phyloP scores from a whole-genome alignment of 2,888 invertebrate genomes.

The Psylliodes chrysocephalus region DNA sequence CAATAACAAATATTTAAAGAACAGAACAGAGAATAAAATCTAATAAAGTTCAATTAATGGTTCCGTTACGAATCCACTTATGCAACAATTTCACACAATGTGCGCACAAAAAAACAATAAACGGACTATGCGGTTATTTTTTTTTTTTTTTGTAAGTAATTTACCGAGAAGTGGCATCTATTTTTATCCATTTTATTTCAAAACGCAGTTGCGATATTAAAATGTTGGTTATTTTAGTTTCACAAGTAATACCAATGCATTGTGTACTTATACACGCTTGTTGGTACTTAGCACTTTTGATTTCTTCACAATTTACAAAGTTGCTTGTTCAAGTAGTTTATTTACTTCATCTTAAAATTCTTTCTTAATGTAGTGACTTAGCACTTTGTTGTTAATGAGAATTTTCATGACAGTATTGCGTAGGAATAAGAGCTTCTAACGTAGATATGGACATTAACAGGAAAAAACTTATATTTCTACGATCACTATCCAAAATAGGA shows the following conservation, averaged over 20 bases:
- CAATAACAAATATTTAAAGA: neutral
- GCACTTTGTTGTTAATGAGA: neutral
- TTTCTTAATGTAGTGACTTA: neutral
- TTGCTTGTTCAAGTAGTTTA: conserved; percentile 3
- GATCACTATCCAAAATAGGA: too few relatives aligned
- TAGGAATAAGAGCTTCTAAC: too few relatives aligned
- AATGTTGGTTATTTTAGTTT: conserved; percentile 8
- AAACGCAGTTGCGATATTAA: neutral
- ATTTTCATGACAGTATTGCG: too few relatives aligned
- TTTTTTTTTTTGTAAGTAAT: neutral
- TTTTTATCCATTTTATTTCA: neutral
- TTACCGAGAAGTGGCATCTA: neutral
- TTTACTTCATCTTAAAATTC: neutral
- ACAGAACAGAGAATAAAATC: neutral
- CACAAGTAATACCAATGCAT: neutral
- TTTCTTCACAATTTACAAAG: conserved; percentile 20
- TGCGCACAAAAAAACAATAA: neutral
- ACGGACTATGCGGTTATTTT: neutral
- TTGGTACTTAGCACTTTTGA: conserved; percentile 14
- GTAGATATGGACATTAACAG: too few relatives aligned
- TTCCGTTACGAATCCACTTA: neutral
- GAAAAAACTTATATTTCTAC: too few relatives aligned
- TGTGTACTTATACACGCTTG: conserved; percentile 13
- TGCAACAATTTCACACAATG: neutral
- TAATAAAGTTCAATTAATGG: neutral